phyloP scores from a whole-genome alignment of 2,113 vertebrate genomes.

The Tringa solitaria region DNA sequence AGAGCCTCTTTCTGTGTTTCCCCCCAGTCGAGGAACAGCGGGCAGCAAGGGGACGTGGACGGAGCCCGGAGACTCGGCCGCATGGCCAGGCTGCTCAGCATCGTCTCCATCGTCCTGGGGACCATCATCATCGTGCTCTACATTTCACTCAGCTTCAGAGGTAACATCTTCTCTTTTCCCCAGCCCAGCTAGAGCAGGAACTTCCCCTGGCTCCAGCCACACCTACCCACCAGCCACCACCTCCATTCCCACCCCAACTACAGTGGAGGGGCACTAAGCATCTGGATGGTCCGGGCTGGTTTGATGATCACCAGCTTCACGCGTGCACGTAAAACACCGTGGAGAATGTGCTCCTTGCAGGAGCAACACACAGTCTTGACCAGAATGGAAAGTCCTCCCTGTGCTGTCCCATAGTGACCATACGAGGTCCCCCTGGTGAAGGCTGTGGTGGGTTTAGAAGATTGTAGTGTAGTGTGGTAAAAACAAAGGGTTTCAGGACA shows the following conservation, averaged over 20 bases:
- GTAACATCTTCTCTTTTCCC: constrained; percentile 61
- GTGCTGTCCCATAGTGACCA: neutral
- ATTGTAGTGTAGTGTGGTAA: neutral
- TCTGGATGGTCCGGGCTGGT: neutral
- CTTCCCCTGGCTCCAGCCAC: neutral
- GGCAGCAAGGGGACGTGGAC: constrained; percentile 83
- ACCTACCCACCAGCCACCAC: neutral
- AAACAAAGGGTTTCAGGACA: neutral
- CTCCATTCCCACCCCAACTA: neutral
- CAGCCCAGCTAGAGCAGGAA: neutral
- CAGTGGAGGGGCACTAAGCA: too few relatives aligned
- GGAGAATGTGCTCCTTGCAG: neutral
- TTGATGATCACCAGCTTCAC: neutral
- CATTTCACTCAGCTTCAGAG: constrained; percentile 74
- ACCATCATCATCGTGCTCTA: constrained; percentile 80
- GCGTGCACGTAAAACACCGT: fast-evolving
- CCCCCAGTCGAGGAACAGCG: constrained; percentile 83
- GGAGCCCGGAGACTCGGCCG: constrained; percentile 85
- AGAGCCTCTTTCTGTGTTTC: neutral
- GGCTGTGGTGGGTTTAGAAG: neutral
- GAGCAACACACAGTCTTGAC: neutral
- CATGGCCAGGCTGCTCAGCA: constrained; percentile 84
- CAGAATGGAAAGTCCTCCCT: neutral
- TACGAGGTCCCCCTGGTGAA: neutral
- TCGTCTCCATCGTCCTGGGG: constrained; percentile 83